Evolutionary conservation across 2,113 vertebrate genomes (phyloP), one percentile per base, ranked within the genome.

Genomic region (Lamprologus lemairii): DNA sequence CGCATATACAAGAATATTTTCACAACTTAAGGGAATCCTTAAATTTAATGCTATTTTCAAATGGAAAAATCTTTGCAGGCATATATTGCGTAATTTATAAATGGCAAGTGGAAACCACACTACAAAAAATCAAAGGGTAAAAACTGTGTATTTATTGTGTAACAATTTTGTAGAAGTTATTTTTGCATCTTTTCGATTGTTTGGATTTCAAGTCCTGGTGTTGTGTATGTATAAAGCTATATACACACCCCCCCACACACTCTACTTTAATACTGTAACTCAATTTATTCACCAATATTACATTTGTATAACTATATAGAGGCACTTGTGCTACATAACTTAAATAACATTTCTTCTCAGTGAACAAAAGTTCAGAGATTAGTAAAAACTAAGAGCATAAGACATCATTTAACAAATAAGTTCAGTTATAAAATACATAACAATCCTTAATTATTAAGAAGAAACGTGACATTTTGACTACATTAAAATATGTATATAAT

Each of bases 401-500:
- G 60, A 37, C 60, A 37, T 65, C 7, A 12, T n/a, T 37, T 68
- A 68, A 68, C 11, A 71, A 45, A 71, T 42, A 42, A 40, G 11
- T 68, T 40, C 19, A 68, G 12, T 9, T 40, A 68, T 40, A 16
- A 45, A 71, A 45, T 45, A 47, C 7, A 28, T 73, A 73, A 73
- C 37, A 42, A 45, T 26, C 68, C 21, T 73, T 73, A 28, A 45
- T 73, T 73, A 73, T 73, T 73, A 45, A 73, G 68, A 73, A 10
- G 21, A 45, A 73, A 73, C 0, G 1, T 23, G 53, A 31, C 11
- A 60, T 53, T 2, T 40, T 35, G 8, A 21, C 6, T 45, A 4
- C 5, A 71, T 82, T 85, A 75, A 63, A 78, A 63, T 17, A 75
- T 14, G 21, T 6, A 21, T 42, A 7, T 65, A 65, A n/a, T 37